Evolutionary conservation across 2,797 vertebrate species (phyloP), one percentile per base, ranked within the genome.

Genomic region (Remorina albescens): DNA sequence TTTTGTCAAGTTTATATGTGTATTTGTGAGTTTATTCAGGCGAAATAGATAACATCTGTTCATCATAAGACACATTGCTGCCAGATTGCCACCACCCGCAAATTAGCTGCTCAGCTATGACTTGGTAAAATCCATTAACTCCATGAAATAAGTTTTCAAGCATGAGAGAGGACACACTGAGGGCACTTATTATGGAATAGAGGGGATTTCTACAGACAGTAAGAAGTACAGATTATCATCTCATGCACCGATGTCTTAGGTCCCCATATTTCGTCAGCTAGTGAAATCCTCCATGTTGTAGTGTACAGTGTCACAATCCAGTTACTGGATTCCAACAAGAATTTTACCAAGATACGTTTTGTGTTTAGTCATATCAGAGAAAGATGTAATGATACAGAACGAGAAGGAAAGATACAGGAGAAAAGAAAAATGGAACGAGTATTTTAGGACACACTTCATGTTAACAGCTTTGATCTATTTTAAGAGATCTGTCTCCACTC

Each of bases 81-180:
- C 58, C 67, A 47, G 59, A 81, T 58, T 80, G 53, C 66, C 25
- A 32, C 54, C 47, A 10, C 74, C 71, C 76, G 65, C 56, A 73
- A 81, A 88, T 84, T 67, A 84, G 66, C 75, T 74, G 79, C 41
- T 62, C 54, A 69, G 77, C 63, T 80, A 74, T 30, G 30, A 51
- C 67, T 78, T 47, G 60, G 71, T 81, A 63, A 55, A 71, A 79
- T 72, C 59, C 77, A 76, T 86, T 82, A 72, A 42, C 34, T 68
- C 46, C 12, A 25, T 37, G 13, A 71, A 66, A 61, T 36, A 47
- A 60, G 34, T 65, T 28, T 28, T 59, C 47, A 69, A 63, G 28
- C 34, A 18, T 25, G 26, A 62, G 21, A 39, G 32, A 53, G 44
- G 42, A 61, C 58, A 71, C 28, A 23, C 49, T 61, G 16, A n/a